A percentile compares a stretch with the other conserved stretches of the same genome.
phyloP scores from a whole-genome alignment of 2,113 vertebrate genomes.

The Gnathonemus longibarbis region DNA sequence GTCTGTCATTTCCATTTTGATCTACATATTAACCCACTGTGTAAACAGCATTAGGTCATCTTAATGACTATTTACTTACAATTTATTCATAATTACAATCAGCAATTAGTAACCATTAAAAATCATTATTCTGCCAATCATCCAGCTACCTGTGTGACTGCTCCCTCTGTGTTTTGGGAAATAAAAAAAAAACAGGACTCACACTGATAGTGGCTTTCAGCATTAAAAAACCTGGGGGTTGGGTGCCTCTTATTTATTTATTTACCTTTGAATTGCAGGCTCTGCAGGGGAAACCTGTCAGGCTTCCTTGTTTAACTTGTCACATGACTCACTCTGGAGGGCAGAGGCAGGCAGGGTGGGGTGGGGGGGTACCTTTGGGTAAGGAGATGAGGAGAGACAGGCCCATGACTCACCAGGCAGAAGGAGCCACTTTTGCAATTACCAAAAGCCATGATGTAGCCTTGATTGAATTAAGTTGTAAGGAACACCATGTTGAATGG shows the following conservation, averaged over 20 bases:
- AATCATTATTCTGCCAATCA: slow-evolving; percentile 37
- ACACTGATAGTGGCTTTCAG: slow-evolving; percentile 38
- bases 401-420: background rate
- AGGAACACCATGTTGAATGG: background rate
- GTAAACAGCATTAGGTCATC: slow-evolving; percentile 31
- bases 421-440: background rate
- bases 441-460: background rate
- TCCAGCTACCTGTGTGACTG: slow-evolving; percentile 10
- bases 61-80: slow-evolving; percentile 32
- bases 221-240: slow-evolving; percentile 30
- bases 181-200: background rate
- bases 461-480: background rate
- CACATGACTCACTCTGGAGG: slow-evolving; percentile 31
- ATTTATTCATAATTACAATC: background rate
- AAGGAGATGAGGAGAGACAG: background rate
- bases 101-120: slow-evolving; percentile 42
- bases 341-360: background rate
- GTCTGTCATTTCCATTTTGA: background rate
- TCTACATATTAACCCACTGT: slow-evolving; percentile 13
- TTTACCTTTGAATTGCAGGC: slow-evolving; percentile 44
- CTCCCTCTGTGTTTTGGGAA: background rate
- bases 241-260: slow-evolving; percentile 47
- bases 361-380: background rate
- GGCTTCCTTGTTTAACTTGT: slow-evolving; percentile 51
- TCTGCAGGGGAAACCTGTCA: slow-evolving; percentile 41